These are phyloP conservation scores for Thereuonema tuberculata DNA, from an alignment of 1,140 invertebrate genomes.

Conservation along the genomic window DNA sequence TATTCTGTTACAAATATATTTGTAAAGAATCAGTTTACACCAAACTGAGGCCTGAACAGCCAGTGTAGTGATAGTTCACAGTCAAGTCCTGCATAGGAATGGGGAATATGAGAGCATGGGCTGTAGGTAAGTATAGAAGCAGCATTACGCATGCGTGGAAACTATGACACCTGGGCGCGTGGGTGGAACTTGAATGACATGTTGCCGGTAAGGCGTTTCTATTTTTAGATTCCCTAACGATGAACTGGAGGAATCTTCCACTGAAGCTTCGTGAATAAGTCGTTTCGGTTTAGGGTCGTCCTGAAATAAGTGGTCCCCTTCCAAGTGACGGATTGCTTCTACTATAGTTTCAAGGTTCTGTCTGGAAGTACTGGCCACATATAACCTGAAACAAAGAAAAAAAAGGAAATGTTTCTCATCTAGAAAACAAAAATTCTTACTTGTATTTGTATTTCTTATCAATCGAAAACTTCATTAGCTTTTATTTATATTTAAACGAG, in stretches of 20 bases:
- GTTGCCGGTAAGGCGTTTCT: constrained; percentile 12
- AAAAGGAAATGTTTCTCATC: constrained; percentile 6
- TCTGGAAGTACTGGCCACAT: constrained; percentile 62
- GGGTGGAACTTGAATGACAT: constrained; percentile 15
- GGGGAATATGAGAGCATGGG: no score
- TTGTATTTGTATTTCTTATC: constrained; percentile 1
- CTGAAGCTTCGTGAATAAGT: background rate
- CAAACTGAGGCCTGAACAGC: no score
- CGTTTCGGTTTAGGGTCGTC: constrained; percentile 12
- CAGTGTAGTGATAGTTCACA: no score
- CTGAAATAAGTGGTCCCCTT: constrained; percentile 76
- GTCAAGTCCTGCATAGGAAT: no score
- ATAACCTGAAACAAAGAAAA: constrained; percentile 37
- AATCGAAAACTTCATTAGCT: background rate
- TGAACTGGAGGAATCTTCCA: background rate
- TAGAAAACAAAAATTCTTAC: no score
- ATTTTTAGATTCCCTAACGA: background rate
- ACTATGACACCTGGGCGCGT: constrained; percentile 21
- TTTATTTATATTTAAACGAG: background rate
- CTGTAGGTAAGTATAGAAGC: no score
- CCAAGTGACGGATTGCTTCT: constrained; percentile 89
- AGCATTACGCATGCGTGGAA: constrained; percentile 20
- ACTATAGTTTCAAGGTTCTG: constrained; percentile 95
- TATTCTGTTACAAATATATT: no score
- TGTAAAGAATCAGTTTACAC: no score